phyloP scores from a whole-genome alignment of 2,113 vertebrate species.

The Ceyx cyanopectus region DNA sequence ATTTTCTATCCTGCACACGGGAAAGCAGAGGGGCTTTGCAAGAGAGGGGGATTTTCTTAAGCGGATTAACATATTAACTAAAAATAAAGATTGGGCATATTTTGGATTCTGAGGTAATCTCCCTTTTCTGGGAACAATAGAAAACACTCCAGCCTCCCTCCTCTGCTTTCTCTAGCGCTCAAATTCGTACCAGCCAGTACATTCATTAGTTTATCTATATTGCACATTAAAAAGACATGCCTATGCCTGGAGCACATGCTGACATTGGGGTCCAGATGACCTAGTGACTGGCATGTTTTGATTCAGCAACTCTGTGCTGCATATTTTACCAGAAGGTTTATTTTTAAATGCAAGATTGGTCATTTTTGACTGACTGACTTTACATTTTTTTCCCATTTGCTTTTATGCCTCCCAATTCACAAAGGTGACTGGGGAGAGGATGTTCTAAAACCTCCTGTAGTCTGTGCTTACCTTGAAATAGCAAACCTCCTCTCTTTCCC shows the following conservation, averaged over 20 bases:
- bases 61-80: constrained; percentile 61
- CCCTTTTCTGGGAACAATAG: neutral
- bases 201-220: neutral
- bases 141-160: neutral
- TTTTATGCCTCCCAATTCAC: neutral
- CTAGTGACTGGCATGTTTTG: neutral
- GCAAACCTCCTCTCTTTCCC: neutral
- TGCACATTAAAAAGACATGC: neutral
- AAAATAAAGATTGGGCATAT: constrained; percentile 60
- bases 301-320: neutral
- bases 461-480: neutral
- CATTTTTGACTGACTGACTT: neutral
- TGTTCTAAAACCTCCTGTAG: neutral
- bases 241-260: neutral
- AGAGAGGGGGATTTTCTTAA: constrained; percentile 51
- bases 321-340: neutral
- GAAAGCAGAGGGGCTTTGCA: constrained; percentile 1
- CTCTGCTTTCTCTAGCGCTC: neutral
- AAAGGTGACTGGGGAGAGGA: neutral
- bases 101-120: constrained; percentile 65
- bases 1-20: constrained; percentile 1
- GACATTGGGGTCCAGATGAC: neutral
- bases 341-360: neutral
- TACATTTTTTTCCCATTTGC: neutral
- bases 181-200: neutral